These are phyloP conservation scores for Acromyrmex charruanus DNA, from an alignment of 1,140 invertebrate species.

Conservation along the genomic window DNA sequence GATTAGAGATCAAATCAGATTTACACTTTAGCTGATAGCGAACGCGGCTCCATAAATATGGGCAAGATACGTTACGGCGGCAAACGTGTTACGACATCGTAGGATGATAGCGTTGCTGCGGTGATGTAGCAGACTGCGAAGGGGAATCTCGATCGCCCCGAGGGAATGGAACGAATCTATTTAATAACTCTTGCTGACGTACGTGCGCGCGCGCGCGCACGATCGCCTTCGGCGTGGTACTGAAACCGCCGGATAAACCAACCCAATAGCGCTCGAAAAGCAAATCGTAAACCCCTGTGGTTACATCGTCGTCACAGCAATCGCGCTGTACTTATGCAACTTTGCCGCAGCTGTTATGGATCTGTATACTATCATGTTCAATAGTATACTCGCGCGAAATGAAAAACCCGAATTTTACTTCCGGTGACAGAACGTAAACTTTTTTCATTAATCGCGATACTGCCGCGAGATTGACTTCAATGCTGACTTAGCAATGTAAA, in stretches of 20 bases:
- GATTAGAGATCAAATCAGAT: conserved; percentile 71
- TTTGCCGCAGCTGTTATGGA: not conserved
- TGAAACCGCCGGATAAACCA: conserved; percentile 54
- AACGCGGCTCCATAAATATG: conserved; percentile 69
- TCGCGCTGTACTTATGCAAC: conserved; percentile 20
- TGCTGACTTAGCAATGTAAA: not conserved
- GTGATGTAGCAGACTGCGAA: conserved; percentile 64
- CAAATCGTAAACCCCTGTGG: conserved; percentile 56
- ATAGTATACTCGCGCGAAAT: not conserved
- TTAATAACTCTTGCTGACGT: conserved; percentile 77
- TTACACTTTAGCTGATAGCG: conserved; percentile 67
- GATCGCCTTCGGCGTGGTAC: conserved; percentile 71
- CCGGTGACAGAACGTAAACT: not conserved
- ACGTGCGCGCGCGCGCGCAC: conserved; percentile 20
- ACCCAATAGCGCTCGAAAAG: conserved; percentile 41
- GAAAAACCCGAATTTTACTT: not conserved
- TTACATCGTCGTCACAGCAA: conserved; percentile 26
- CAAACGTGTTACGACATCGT: conserved; percentile 57
- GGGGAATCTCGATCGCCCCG: conserved; percentile 70
- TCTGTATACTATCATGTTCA: not conserved
- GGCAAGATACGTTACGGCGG: conserved; percentile 1
- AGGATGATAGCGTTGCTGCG: conserved; percentile 60
- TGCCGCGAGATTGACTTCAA: not conserved
- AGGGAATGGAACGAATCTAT: conserved; percentile 78
- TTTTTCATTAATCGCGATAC: not conserved